Base-by-base conservation (phyloP, 2,888 invertebrate genomes). In the Sycophila texana region DNA sequence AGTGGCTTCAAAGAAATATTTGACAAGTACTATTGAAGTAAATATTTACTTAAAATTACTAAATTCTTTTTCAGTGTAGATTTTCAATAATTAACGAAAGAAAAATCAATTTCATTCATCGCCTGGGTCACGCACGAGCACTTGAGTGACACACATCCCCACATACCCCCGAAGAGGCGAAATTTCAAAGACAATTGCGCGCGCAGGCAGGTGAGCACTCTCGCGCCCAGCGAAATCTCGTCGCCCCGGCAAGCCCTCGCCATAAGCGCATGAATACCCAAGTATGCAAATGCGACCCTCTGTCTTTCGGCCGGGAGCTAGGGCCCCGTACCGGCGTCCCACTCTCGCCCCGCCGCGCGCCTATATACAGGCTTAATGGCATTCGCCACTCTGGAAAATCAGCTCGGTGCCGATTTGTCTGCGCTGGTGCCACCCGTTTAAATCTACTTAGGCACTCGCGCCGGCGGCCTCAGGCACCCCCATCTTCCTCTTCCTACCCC, bases 191-290 rank as follows among this genome's bases (percentile, higher is more conserved):
- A 39, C 39, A 39, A 39, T 39, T 39, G 39, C 39, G 3, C 39
- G 39, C 39, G 39, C 39, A 39, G 39, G 39, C 39, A 39, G 39
- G 39, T 39, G 39, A 39, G 39, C 20, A 4, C 26, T 22, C 51
- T 22, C 53, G 18, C 10, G 20, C 22, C 16, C 14, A 10, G 10
- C 30, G 1, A 30, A 58, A 10, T 22, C 20, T 58, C 22, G 3
- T n/a, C 10, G 39, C 63, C 39, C 47, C n/a, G 10, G 39, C 39
- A 30, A 30, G 10, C 39, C 63, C 63, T 61, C 30, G 16, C 13
- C 86, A 85, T 83, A 82, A 81, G 83, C 83, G 84, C 87, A 87
- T 86, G 86, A 87, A 88, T 86, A 88, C 84, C 85, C 84, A 86
- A 87, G 84, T 88, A 88, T 88, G 88, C 86, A 87, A 87, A 88